Percentiles rank a stretch among this genome's conserved stretches.
phyloP scores from a whole-genome alignment of 2,113 vertebrate genomes.

The Coptodon bakossiorum region DNA sequence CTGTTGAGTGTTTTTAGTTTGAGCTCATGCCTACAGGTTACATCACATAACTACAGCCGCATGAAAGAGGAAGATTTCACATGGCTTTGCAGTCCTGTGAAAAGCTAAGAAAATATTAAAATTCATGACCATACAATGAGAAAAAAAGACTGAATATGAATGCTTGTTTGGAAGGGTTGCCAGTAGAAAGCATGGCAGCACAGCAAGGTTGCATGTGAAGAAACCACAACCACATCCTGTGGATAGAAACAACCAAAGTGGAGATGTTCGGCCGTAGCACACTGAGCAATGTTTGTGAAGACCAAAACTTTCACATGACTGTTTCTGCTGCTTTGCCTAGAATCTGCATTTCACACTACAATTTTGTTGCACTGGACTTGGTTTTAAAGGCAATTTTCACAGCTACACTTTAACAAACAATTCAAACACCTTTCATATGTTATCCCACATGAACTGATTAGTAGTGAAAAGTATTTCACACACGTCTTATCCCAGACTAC shows the following conservation, averaged over 20 bases:
- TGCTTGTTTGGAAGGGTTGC: background rate
- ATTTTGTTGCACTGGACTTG: background rate
- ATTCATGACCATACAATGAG: background rate
- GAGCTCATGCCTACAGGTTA: background rate
- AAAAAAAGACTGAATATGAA: background rate
- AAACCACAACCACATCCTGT: background rate
- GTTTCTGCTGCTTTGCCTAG: background rate
- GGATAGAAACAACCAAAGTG: background rate
- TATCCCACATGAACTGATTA: background rate
- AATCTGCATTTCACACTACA: background rate
- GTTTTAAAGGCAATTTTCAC: background rate
- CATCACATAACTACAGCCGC: background rate
- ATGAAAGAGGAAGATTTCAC: background rate
- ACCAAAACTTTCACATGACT: background rate
- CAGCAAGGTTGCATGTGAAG: background rate
- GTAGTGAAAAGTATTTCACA: background rate
- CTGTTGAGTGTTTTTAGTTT: background rate
- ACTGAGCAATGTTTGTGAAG: background rate
- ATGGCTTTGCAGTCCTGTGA: background rate
- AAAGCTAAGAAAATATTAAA: background rate
- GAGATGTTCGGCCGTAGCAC: background rate
- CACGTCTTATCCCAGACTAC: background rate
- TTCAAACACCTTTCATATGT: background rate
- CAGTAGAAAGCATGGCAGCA: background rate
- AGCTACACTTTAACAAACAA: background rate